phyloP scores from a whole-genome alignment of 2,113 vertebrate species.

The Mionectes macconnelli region DNA sequence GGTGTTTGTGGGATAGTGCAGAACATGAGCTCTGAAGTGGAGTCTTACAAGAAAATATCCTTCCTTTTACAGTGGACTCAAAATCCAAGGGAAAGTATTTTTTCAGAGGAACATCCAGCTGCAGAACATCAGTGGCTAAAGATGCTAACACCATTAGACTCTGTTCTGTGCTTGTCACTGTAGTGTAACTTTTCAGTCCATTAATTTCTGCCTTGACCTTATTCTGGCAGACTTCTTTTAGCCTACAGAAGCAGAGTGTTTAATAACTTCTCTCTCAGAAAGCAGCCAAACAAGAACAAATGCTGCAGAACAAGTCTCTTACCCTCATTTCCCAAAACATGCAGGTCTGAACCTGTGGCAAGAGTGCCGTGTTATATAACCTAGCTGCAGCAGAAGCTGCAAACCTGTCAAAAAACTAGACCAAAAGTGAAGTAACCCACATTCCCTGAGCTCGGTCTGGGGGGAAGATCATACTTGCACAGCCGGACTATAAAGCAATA shows the following conservation, averaged over 20 bases:
- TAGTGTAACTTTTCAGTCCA: neutral
- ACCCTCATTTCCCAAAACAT: neutral
- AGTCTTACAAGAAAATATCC: neutral
- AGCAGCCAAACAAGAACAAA: neutral
- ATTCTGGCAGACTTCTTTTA: neutral
- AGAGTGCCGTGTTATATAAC: neutral
- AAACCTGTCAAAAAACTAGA: neutral
- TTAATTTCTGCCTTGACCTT: slow-evolving; percentile 21
- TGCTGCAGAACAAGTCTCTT: neutral
- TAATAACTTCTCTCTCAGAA: neutral
- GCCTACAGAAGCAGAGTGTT: neutral
- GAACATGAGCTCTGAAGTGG: neutral
- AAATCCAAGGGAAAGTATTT: neutral
- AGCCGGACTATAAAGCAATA: neutral
- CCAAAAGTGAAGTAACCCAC: neutral
- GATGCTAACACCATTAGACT: neutral
- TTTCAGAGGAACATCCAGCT: neutral
- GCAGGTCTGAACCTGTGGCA: neutral
- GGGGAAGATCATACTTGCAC: neutral
- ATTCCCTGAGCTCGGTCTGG: neutral
- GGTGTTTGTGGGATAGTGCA: neutral
- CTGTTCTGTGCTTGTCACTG: neutral
- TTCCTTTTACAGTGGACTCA: neutral
- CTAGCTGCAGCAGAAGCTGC: rapidly evolving
- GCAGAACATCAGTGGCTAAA: neutral